Evolutionary conservation across 2,888 invertebrate genomes (phyloP).

Genomic region (Digitonthophagus gazella): DNA sequence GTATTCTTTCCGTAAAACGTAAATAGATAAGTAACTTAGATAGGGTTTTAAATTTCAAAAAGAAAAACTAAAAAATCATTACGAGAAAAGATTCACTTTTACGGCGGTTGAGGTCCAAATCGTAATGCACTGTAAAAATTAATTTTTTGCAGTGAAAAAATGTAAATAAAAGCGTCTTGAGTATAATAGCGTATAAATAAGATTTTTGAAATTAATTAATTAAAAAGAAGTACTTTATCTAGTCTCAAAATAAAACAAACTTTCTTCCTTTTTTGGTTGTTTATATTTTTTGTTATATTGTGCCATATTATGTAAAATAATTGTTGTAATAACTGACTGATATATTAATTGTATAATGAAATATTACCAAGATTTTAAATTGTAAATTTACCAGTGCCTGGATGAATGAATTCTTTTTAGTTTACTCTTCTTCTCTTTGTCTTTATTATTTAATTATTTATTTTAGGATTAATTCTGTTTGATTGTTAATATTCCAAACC

Average conservation of each 20-base stretch:
- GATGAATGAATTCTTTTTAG: conserved; percentile 35
- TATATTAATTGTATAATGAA: conserved; percentile 32
- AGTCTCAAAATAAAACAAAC: background rate
- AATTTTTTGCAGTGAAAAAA: background rate
- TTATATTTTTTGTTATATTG: conserved; percentile 17
- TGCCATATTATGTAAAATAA: conserved; percentile 33
- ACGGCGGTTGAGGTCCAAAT: background rate
- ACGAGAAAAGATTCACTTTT: background rate
- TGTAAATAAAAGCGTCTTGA: background rate
- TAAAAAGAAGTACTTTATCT: background rate
- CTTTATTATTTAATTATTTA: no score
- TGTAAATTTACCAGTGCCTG: conserved; percentile 48
- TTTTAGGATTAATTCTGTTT: no score
- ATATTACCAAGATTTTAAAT: conserved; percentile 29
- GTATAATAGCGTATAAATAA: background rate
- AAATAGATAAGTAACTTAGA: conserved; percentile 18
- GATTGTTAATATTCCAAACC: no score
- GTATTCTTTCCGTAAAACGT: conserved; percentile 4
- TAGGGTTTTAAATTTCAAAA: conserved; percentile 25
- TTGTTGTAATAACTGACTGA: conserved; percentile 44
- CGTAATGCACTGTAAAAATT: background rate
- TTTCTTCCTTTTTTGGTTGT: background rate
- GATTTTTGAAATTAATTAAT: background rate
- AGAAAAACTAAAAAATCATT: no score
- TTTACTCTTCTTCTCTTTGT: conserved; percentile 22